phyloP scores from a whole-genome alignment of 37 sponge, comb jelly and placozoan species.

The Halisarca cf. caerulea region DNA sequence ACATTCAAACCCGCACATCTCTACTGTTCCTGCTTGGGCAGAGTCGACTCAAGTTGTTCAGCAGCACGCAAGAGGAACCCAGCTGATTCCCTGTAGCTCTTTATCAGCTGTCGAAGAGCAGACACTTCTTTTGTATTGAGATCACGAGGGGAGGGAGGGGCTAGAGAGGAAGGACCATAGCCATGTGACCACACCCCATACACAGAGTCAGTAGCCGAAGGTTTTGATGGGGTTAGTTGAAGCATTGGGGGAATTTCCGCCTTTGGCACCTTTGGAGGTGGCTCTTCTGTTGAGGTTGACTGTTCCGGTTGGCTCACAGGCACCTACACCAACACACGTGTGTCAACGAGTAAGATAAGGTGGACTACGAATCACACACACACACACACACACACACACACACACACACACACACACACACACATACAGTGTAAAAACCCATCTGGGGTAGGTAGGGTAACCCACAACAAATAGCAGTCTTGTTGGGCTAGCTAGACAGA shows the following conservation, averaged over 20 bases:
- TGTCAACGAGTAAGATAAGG: no score
- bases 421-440: no score
- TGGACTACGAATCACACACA: no score
- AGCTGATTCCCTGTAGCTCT: conserved; percentile 78
- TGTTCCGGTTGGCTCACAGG: background rate
- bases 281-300: background rate
- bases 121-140: background rate
- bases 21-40: no score
- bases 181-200: conserved; percentile 13
- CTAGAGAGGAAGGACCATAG: background rate
- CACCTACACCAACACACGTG: no score
- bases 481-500: no score
- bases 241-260: conserved; percentile 11
- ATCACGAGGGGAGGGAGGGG: conserved; percentile 18
- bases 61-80: conserved; percentile 78
- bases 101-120: conserved; percentile 2
- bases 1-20: no score
- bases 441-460: no score
- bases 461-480: no score
- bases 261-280: background rate
- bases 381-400: no score
- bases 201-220: background rate
- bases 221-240: background rate
- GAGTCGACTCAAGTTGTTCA: conserved; percentile 64
- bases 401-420: no score